Evolutionary conservation across 2,797 vertebrate species (phyloP).

Genomic region (Acipenser ruthenus): DNA sequence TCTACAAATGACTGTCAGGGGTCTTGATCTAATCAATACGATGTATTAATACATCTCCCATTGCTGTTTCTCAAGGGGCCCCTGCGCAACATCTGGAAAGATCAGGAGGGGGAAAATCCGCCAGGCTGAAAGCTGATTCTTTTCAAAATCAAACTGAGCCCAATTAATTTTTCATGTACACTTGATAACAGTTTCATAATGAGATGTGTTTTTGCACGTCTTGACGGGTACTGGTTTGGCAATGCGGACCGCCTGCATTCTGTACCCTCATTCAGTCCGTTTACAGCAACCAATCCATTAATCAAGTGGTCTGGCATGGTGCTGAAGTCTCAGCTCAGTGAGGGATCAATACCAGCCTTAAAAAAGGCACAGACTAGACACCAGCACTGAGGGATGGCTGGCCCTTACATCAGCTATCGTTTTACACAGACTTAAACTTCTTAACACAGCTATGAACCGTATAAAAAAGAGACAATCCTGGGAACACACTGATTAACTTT

Average conservation of each 20-base stretch:
- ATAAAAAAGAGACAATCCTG: too few species aligned
- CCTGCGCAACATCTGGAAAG: slow-evolving; percentile 93
- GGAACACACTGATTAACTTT: too few species aligned
- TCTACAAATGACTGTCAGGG: slow-evolving; percentile 99
- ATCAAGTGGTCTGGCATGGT: slow-evolving; percentile 97
- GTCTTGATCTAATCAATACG: slow-evolving; percentile 99
- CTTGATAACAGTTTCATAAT: slow-evolving; percentile 85
- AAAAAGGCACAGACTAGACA: slow-evolving; percentile 41
- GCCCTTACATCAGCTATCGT: slow-evolving; percentile 52
- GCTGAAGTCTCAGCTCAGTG: slow-evolving; percentile 88
- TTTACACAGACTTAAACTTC: slow-evolving; percentile 48
- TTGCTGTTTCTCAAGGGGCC: slow-evolving; percentile 81
- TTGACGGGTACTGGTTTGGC: slow-evolving; percentile 74
- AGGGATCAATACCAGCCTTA: slow-evolving; percentile 89
- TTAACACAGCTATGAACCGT: slow-evolving; percentile 18
- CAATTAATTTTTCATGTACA: slow-evolving; percentile 81
- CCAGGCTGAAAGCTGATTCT: slow-evolving; percentile 63
- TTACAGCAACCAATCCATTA: slow-evolving; percentile 97
- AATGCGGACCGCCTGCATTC: slow-evolving; percentile 73
- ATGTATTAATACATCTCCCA: slow-evolving; percentile 99
- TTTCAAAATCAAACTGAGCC: slow-evolving; percentile 76
- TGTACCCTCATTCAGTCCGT: slow-evolving; percentile 98
- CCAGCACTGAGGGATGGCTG: slow-evolving; percentile 50
- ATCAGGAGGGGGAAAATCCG: slow-evolving; percentile 59
- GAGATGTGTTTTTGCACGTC: slow-evolving; percentile 60